Percentiles rank a stretch among this genome's conserved stretches.
phyloP scores from a whole-genome alignment of 2,113 vertebrate genomes.

The Burhinus oedicnemus region DNA sequence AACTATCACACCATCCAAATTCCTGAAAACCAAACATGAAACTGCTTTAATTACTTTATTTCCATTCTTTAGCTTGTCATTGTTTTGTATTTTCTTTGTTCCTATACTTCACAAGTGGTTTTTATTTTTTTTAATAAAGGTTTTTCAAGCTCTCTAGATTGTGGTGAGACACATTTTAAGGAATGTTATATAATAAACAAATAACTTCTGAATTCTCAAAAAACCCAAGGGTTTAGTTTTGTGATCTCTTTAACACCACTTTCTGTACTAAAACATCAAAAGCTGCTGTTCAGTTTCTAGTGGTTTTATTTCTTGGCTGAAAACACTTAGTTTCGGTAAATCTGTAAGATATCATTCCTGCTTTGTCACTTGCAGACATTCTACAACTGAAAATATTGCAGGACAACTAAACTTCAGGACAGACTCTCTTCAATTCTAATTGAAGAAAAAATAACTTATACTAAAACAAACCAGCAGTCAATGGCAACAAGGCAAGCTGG shows the following conservation, averaged over 20 bases:
- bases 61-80: not conserved
- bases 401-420: not conserved
- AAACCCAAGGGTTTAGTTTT: not conserved
- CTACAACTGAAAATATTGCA: not conserved
- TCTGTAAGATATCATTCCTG: not conserved
- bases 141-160: not conserved
- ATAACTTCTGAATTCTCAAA: constrained; percentile 13
- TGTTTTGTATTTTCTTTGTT: constrained; percentile 32
- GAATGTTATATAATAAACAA: not conserved
- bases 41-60: constrained; percentile 18
- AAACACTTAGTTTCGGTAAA: not conserved
- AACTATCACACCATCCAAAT: not conserved
- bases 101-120: not conserved
- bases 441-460: not conserved
- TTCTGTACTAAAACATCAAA: constrained; percentile 13
- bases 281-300: not conserved
- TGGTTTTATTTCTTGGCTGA: not conserved
- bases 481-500: not conserved
- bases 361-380: not conserved
- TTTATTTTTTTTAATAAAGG: not conserved
- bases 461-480: not conserved
- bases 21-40: constrained; percentile 1
- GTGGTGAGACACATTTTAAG: not conserved
- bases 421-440: not conserved
- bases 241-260: not conserved